Conservation (phyloP, 2,888 invertebrate species). For the Micropterix aruncella region DNA sequence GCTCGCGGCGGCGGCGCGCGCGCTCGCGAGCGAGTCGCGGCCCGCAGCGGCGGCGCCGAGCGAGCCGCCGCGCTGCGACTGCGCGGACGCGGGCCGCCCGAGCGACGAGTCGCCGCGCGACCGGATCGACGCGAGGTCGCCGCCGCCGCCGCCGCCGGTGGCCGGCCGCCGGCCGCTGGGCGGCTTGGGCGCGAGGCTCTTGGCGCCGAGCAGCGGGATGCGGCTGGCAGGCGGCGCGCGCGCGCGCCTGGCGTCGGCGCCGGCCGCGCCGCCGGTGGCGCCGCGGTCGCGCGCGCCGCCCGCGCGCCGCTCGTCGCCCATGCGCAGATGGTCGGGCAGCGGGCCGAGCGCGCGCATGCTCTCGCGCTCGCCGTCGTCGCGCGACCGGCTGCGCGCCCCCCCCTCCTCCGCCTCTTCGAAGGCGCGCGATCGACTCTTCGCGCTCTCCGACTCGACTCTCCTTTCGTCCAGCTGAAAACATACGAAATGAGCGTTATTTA, state of each 20-base stretch:
- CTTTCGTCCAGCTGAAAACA: constrained; percentile 60
- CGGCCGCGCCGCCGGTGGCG: constrained; percentile 18
- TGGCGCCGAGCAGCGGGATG: constrained; percentile 50
- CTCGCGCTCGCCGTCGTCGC: constrained; percentile 21
- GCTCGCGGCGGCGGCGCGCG: constrained; percentile 21
- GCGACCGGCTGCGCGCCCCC: constrained; percentile 16
- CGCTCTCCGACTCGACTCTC: constrained; percentile 73
- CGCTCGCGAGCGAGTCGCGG: constrained; percentile 20
- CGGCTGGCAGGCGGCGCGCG: constrained; percentile 53
- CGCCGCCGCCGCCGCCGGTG: constrained; percentile 33
- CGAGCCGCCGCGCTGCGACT: constrained; percentile 21
- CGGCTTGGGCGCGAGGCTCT: constrained; percentile 48
- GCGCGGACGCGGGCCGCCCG: constrained; percentile 39
- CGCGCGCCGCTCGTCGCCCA: constrained; percentile 38
- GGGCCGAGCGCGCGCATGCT: constrained; percentile 35
- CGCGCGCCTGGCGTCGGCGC: constrained; percentile 22
- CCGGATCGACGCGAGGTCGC: constrained; percentile 18
- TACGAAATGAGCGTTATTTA: background rate
- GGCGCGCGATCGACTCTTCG: constrained; percentile 60
- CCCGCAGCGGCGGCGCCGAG: constrained; percentile 20
- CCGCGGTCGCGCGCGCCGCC: constrained; percentile 38
- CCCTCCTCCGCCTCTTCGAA: constrained; percentile 38
- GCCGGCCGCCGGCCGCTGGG: constrained; percentile 37
- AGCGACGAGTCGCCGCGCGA: constrained; percentile 30
- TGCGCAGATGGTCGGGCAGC: constrained; percentile 31